Evolutionary conservation across 2,797 vertebrate species (phyloP).

Genomic region (Podarcis lilfordi): DNA sequence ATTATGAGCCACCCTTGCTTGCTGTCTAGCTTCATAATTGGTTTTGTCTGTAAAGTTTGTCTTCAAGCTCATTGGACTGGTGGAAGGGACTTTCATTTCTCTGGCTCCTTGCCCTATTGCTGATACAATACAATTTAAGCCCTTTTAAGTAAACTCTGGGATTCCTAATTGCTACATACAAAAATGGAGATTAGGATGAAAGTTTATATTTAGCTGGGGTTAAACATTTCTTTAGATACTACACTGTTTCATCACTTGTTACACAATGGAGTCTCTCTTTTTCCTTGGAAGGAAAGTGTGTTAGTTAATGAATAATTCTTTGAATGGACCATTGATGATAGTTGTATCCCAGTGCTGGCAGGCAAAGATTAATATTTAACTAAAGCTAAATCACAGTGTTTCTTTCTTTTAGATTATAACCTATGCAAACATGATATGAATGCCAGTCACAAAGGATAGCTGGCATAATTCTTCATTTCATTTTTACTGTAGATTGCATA

Average conservation of each 20-base stretch:
- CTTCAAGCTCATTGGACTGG: not conserved
- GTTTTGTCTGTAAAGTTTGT: not conserved
- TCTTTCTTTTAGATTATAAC: conserved; percentile 47
- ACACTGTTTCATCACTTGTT: conserved; percentile 56
- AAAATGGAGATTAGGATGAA: conserved; percentile 33
- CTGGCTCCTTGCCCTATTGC: not conserved
- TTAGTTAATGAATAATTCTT: conserved; percentile 67
- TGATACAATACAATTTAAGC: not conserved
- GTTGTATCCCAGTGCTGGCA: conserved; percentile 42
- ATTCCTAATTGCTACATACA: conserved; percentile 25
- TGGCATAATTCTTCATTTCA: conserved; percentile 6
- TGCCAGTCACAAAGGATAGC: not conserved
- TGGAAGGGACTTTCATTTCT: not conserved
- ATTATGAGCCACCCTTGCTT: not conserved
- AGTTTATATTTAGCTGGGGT: conserved; percentile 43
- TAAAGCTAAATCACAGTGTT: conserved; percentile 24
- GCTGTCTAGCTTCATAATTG: not conserved
- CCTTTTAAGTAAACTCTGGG: conserved; percentile 7
- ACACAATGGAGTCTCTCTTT: conserved; percentile 63
- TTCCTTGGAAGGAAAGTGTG: conserved; percentile 40
- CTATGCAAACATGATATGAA: conserved; percentile 14
- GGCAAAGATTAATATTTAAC: conserved; percentile 64
- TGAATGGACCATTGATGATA: conserved; percentile 29
- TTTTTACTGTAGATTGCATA: not conserved
- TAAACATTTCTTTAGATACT: conserved; percentile 68